Evolutionary conservation across 30 jellyfish, hydroid and myxozoan genomes (phyloP).

Genomic region (Cassiopea xamachana): DNA sequence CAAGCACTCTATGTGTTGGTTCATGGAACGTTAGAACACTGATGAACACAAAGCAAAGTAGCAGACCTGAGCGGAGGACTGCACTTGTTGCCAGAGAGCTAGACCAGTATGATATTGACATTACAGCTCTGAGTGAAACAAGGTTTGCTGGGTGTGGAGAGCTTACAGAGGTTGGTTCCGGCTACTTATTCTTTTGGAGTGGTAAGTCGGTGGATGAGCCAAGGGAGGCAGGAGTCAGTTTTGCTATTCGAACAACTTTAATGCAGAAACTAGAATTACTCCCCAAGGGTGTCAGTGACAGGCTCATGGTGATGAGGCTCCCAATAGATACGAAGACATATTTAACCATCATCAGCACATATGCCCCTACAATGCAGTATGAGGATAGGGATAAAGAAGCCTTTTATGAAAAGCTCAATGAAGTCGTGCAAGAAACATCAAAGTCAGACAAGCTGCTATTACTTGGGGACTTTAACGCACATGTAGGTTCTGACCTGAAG

Average conservation of each 20-base stretch:
- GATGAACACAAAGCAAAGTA: neutral
- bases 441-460: neutral
- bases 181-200: constrained; percentile 3
- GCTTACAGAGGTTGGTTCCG: neutral
- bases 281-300: constrained; percentile 9
- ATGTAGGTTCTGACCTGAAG: neutral
- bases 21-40: constrained; percentile 17
- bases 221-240: constrained; percentile 49
- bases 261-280: neutral
- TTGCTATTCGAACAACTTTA: constrained; percentile 1
- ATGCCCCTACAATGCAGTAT: neutral
- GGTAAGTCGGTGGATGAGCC: constrained; percentile 2
- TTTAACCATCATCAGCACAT: neutral
- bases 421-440: neutral
- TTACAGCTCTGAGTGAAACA: constrained; percentile 40
- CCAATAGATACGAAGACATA: neutral
- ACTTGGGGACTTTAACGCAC: neutral
- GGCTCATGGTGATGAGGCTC: constrained; percentile 38
- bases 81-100: constrained; percentile 48
- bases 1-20: neutral
- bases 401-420: neutral
- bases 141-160: neutral
- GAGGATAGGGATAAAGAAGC: neutral
- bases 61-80: constrained; percentile 43
- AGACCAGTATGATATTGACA: constrained; percentile 5